phyloP scores from a whole-genome alignment of 92 coral and sea anemone species.

The Bergia sp. region DNA sequence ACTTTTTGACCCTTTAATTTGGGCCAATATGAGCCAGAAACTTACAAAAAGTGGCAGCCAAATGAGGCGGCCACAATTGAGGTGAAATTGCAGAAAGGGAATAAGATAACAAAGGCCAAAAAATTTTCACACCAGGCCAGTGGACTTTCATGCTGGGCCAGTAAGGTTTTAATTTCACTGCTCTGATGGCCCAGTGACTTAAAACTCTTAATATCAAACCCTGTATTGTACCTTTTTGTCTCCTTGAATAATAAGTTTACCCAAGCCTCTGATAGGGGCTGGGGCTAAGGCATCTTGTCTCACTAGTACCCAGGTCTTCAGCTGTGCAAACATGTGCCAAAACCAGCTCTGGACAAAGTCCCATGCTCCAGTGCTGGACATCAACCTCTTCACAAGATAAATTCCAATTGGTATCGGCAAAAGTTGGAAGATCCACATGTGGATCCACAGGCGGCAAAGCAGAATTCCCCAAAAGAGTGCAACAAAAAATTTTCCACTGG shows the following conservation, averaged over 20 bases:
- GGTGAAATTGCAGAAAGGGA: no score
- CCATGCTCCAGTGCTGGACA: conserved; percentile 75
- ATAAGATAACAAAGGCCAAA: no score
- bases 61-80: no score
- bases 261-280: conserved; percentile 86
- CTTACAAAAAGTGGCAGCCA: no score
- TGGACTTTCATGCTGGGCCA: no score
- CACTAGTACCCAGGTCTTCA: conserved; percentile 72
- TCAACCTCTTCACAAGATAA: conserved; percentile 71
- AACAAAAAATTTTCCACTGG: conserved; percentile 83
- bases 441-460: conserved; percentile 76
- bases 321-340: conserved; percentile 49
- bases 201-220: no score
- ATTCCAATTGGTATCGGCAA: conserved; percentile 81
- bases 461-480: conserved; percentile 95
- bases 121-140: no score
- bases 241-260: conserved; percentile 82
- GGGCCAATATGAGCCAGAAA: no score
- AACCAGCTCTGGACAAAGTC: conserved; percentile 55
- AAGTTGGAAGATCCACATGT: conserved; percentile 77
- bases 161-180: no score
- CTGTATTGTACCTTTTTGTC: conserved; percentile 79
- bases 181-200: no score
- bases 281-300: conserved; percentile 90
- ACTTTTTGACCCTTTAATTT: no score